Evolutionary conservation across 2,113 vertebrate genomes (phyloP).

Genomic region (Rostratula benghalensis): DNA sequence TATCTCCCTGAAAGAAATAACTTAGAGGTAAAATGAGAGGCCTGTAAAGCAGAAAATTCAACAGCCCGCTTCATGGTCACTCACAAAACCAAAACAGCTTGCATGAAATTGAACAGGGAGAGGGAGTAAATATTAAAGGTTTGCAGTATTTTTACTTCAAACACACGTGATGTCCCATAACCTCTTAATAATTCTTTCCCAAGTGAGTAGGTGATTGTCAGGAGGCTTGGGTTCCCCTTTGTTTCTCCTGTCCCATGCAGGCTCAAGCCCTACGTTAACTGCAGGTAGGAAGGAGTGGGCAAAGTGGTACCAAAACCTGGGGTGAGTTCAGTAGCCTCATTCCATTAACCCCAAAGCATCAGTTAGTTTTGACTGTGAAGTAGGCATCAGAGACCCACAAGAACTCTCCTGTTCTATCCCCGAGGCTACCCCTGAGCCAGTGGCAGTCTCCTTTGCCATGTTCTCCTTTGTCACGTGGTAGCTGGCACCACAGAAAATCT

Average conservation of each 20-base stretch:
- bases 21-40: background rate
- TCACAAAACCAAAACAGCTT: background rate
- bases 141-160: background rate
- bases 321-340: background rate
- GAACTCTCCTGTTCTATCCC: background rate
- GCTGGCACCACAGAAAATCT: slow-evolving; percentile 27
- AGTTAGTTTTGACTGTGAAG: slow-evolving; percentile 47
- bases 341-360: background rate
- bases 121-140: background rate
- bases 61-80: background rate
- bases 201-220: background rate
- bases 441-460: background rate
- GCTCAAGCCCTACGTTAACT: background rate
- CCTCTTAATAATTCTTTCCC: background rate
- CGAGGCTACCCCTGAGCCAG: background rate
- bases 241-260: background rate
- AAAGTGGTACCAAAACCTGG: background rate
- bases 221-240: background rate
- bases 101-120: background rate
- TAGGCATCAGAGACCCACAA: background rate
- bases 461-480: slow-evolving; percentile 14
- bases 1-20: background rate
- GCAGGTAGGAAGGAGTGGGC: background rate
- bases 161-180: background rate
- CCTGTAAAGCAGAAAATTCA: background rate